Base-by-base conservation (phyloP, 2,113 vertebrate genomes). In the Hemibagrus wyckioides region DNA sequence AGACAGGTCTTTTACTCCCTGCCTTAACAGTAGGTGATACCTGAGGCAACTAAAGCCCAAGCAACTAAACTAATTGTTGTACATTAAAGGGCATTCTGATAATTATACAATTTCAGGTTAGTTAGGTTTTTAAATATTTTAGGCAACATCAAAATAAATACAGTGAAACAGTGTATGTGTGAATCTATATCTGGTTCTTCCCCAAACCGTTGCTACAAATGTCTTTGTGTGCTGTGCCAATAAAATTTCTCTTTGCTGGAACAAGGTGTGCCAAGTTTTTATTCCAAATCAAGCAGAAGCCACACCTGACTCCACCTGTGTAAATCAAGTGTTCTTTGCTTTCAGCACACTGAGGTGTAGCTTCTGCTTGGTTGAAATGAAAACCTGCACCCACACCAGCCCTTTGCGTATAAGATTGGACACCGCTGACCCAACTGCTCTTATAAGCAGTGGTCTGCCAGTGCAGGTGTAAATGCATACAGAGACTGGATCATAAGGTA, bases 1-100 rank as follows among this genome's bases (percentile, higher is more conserved):
- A 54, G 48, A 56, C 25, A 1, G 56, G 23, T 48, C 36, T 76
- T 63, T n/a, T 41, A 87, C 63, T 71, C 77, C 57, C 14, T 48
- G 63, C 14, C 23, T 81, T 54, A 6, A 73, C 57, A 56, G 69
- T 85, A 88, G 76, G 39, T n/a, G 84, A 41, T 54, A 76, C 84
- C 84, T 57, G 59, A 41, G 25, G 81, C 21, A 19, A 84, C 69
- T 57, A 69, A 39, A 44, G 19, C 69, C 21, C 36, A 57, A 36
- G 11, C 39, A 36, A 36, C n/a, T 79, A 56, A 33, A 56, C 50
- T 5, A 56, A 33, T 36, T 13, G 23, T 80, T 80, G 59, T 59
- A 80, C 52, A 36, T 13, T 36, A 80, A 8, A 33, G 7, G 4
- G 7, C 79, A 59, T 28, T 81, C 11, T 57, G 13, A 57, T 39